A percentile compares a stretch with the other conserved stretches of the same genome.
Conservation (phyloP, 1,140 invertebrate species). For the Gonatopus flavifemur region DNA sequence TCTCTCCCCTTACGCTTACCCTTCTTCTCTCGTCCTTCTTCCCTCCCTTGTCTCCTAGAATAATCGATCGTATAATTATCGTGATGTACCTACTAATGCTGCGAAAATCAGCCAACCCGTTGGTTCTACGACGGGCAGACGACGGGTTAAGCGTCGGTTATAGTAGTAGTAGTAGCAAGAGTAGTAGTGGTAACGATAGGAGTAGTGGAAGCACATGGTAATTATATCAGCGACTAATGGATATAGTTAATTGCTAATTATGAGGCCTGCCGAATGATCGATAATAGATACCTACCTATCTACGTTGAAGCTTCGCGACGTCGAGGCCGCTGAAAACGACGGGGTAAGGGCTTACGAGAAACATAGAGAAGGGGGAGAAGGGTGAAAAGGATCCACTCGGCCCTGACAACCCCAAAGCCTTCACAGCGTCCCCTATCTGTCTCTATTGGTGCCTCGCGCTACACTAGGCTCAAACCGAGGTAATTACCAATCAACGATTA, state of each 20-base stretch:
- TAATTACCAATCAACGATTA: too few relatives aligned
- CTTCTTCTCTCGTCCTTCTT: conserved; percentile 12
- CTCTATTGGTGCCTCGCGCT: too few relatives aligned
- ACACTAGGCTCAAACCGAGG: too few relatives aligned
- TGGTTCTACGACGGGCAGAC: conserved; percentile 38
- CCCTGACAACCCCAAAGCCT: too few relatives aligned
- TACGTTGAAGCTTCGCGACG: conserved; percentile 44
- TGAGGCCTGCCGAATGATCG: conserved; percentile 58
- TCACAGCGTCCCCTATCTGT: too few relatives aligned
- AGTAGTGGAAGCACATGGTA: conserved; percentile 54
- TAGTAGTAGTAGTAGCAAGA: too few relatives aligned
- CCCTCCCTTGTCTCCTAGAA: conserved; percentile 32
- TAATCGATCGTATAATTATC: conserved; percentile 52
- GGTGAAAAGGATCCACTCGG: not conserved
- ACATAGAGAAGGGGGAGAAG: not conserved
- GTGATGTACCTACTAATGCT: conserved; percentile 47
- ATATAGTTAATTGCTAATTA: conserved; percentile 62
- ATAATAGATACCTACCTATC: too few relatives aligned
- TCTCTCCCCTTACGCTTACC: not conserved
- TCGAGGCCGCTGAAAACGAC: conserved; percentile 39
- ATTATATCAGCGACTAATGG: conserved; percentile 60
- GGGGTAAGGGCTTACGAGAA: conserved; percentile 18
- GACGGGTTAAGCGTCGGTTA: conserved; percentile 45
- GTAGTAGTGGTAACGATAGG: too few relatives aligned
- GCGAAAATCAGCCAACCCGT: conserved; percentile 45